Evolutionary conservation across 1,140 invertebrate species (phyloP), one percentile per base, ranked within the genome.

Genomic region (Zaprionus davidi): DNA sequence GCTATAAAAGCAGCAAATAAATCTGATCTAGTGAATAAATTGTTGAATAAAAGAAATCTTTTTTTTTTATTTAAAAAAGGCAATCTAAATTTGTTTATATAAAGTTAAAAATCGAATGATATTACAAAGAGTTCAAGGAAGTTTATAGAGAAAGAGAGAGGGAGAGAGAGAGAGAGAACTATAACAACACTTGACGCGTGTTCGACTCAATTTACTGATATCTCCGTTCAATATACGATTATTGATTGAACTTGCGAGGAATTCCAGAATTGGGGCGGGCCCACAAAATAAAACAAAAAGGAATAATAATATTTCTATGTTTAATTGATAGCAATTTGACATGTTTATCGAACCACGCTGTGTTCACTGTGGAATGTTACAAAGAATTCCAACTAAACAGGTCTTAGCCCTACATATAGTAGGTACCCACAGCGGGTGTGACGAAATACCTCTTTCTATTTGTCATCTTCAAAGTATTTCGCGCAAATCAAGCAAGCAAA

Each of bases 291-390:
- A 56, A 56, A 15, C n/a, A 55, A 24, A 46, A 55, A 55, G 28
- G 13, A 56, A 28, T 41, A 26, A 55, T 13, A 38, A 24, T 65
- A 38, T 26, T 65, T 34, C n/a, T 15, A 53, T 64, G 20, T n/a
- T 26, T 53, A 36, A 65, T 36, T 53, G 20, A 53, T 38, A 53
- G 28, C 26, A 51, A 51, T 22, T 65, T 66, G 63, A 66, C 24
- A 20, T 53, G 31, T 56, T 31, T 44, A 56, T 66, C 51, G 5
- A 4, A 28, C 15, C 24, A 26, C 13, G 15, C 26, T 28, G 1
- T 22, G 26, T 28, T 28, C 26, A 2, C 26, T 34, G 4, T n/a
- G 41, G 41, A 46, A 20, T 46, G 2, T 46, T 51, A 26, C 13
- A 56, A 15, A 15, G 26, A 46, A 51, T 51, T 24, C 46, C 20